Base-by-base conservation (phyloP, 2,888 invertebrate genomes). In the Mesorhabditis spiculigera region DNA sequence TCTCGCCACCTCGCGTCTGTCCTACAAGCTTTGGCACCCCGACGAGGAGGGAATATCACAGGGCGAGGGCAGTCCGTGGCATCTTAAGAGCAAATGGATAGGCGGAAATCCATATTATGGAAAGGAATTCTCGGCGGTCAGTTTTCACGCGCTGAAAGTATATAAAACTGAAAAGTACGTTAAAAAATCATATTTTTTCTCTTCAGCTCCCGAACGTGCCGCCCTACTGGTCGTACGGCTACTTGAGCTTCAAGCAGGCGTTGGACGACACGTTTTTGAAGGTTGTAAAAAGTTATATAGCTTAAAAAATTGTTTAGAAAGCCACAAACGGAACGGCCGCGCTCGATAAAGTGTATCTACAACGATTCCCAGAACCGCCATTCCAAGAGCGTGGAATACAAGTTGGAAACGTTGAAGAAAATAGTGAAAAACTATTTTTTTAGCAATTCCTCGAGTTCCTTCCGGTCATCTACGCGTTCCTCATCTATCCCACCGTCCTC, bases 191-290 rank as follows among this genome's bases (percentile, higher is more conserved):
- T 28, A 28, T 28, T 28, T 28, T 3, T 1, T 3, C 28, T 28
- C 3, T 28, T 28, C 3, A 28, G 28, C 28, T 82, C 16, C 82
- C 82, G 5, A n/a, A 62, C 4, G 66, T 68, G n/a, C 82, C 82
- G 5, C 78, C 77, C 5, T 82, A 83, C 61, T 82, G 81, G 82
- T 68, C 75, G 5, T 71, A 71, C 42, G 82, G 75, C 5, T 80
- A 78, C 66, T 68, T 83, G 4, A 76, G 78, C 43, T 68, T 82
- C 43, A 82, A 82, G 69, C 77, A 78, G 65, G 75, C 81, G 4
- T 70, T 82, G 66, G 81, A 82, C 61, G 67, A 67, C 43, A 70
- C 66, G 50, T 82, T 80, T 72, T 65, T 75, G 16, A 68, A 73
- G 28, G 70, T 71, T n/a, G 65, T 43, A 10, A 6, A 13, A 50